A percentile compares a stretch with the other conserved stretches of the same genome.
Conservation (phyloP, 2,888 invertebrate species). For the Crossocerus cetratus region DNA sequence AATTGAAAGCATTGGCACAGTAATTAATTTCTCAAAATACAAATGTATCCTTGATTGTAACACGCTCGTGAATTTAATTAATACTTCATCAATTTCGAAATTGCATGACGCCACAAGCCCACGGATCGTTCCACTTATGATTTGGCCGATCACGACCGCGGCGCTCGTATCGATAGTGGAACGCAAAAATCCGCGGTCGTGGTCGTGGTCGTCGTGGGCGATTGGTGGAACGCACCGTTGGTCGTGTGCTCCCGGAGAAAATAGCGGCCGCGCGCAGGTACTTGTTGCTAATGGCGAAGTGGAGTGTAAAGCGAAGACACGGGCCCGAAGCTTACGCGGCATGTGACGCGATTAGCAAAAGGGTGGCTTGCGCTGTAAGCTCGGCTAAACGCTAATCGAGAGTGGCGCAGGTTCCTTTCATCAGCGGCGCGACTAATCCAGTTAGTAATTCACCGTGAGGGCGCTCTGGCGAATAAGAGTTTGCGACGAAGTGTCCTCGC, state of each 20-base stretch:
- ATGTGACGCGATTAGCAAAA: slow-evolving; percentile 33
- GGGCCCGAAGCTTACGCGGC: slow-evolving; percentile 44
- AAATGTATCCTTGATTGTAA: no score
- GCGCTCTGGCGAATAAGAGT: slow-evolving; percentile 64
- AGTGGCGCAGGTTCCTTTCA: slow-evolving; percentile 63
- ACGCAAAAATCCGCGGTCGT: no score
- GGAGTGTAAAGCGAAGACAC: slow-evolving; percentile 60
- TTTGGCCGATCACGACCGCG: no score
- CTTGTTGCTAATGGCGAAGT: slow-evolving; percentile 52
- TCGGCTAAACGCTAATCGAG: slow-evolving; percentile 55
- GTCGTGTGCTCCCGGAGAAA: slow-evolving; percentile 15
- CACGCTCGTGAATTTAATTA: no score
- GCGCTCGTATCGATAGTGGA: no score
- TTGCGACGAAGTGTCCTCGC: slow-evolving; percentile 65
- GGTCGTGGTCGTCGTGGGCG: no score
- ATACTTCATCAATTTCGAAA: no score
- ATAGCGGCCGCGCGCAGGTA: slow-evolving; percentile 29
- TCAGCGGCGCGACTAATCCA: slow-evolving; percentile 73
- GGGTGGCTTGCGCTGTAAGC: slow-evolving; percentile 46
- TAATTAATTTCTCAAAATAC: no score
- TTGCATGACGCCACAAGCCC: no score
- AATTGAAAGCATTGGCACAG: no score
- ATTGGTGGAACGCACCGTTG: no score
- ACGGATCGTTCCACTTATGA: no score
- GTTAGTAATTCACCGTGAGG: slow-evolving; percentile 71